A percentile compares a stretch with the other conserved stretches of the same genome.
phyloP scores from a whole-genome alignment of 2,888 invertebrate genomes.

The Eucera pruinosa region DNA sequence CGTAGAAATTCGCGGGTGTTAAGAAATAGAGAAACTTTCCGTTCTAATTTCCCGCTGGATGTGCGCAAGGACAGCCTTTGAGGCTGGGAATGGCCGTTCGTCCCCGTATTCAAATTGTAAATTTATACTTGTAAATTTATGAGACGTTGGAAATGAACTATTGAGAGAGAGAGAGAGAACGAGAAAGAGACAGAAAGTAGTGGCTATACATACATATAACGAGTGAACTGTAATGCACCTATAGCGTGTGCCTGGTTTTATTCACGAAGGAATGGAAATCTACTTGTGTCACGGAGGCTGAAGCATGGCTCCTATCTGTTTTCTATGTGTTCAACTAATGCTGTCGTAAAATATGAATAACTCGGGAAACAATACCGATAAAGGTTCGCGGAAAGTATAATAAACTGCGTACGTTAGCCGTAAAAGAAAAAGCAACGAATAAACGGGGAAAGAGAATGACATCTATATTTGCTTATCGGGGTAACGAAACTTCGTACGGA shows the following conservation, averaged over 20 bases:
- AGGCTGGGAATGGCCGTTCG: constrained; percentile 9
- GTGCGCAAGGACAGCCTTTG: constrained; percentile 22
- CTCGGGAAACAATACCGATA: constrained; percentile 45
- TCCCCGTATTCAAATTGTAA: constrained; percentile 48
- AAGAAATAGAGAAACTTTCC: constrained; percentile 16
- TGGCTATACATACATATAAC: constrained; percentile 42
- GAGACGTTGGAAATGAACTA: constrained; percentile 57
- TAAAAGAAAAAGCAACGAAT: constrained; percentile 15
- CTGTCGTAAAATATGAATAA: constrained; percentile 55
- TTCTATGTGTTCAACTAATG: constrained; percentile 50
- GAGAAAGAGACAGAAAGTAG: not conserved
- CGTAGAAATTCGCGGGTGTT: not conserved
- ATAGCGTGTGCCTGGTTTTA: constrained; percentile 46
- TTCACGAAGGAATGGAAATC: constrained; percentile 53
- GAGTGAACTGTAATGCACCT: constrained; percentile 50
- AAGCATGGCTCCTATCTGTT: constrained; percentile 54
- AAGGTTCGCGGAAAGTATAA: constrained; percentile 36
- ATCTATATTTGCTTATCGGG: constrained; percentile 23
- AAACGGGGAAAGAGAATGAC: constrained; percentile 10
- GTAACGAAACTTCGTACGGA: constrained; percentile 12
- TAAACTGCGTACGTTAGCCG: constrained; percentile 21
- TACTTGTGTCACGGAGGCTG: constrained; percentile 44
- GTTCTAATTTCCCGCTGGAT: constrained; percentile 40
- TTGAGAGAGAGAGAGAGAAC: constrained; percentile 24
- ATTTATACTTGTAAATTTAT: constrained; percentile 56